Conservation (phyloP, 2,113 vertebrate genomes). For the Ailuropoda melanoleuca region DNA sequence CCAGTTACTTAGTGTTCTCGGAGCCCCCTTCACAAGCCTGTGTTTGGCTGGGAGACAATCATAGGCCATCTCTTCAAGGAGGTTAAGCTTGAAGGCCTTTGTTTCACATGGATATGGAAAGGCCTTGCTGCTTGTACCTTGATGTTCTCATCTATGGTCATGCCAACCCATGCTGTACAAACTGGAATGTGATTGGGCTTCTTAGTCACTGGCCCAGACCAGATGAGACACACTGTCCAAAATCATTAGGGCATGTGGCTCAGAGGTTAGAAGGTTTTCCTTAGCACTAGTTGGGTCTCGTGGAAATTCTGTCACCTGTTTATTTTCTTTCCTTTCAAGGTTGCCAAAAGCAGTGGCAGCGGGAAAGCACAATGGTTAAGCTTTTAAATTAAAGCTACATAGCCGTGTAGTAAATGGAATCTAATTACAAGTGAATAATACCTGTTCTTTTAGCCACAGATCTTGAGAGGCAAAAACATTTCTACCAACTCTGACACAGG, state of each 20-base stretch:
- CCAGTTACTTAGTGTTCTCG: neutral
- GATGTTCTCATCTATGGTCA: neutral
- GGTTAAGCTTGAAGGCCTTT: neutral
- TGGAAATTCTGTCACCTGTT: constrained; percentile 27
- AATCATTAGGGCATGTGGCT: neutral
- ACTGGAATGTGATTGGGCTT: neutral
- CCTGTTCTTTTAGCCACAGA: neutral
- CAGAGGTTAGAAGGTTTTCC: constrained; percentile 27
- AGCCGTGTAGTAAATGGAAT: neutral
- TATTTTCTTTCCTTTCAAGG: constrained; percentile 3
- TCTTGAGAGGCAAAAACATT: constrained; percentile 26
- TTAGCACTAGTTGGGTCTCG: constrained; percentile 9
- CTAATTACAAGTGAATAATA: neutral
- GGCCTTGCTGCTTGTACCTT: neutral
- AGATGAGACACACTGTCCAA: neutral
- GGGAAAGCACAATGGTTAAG: neutral
- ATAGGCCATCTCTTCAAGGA: neutral
- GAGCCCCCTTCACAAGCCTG: neutral
- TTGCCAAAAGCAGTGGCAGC: constrained; percentile 38
- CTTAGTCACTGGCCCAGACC: neutral
- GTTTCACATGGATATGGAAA: neutral
- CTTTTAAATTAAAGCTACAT: neutral
- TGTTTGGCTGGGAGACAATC: neutral
- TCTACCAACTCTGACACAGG: neutral
- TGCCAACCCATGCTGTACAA: neutral